Conservation (phyloP, 2,797 vertebrate species). For the Tolypeutes matacus region DNA sequence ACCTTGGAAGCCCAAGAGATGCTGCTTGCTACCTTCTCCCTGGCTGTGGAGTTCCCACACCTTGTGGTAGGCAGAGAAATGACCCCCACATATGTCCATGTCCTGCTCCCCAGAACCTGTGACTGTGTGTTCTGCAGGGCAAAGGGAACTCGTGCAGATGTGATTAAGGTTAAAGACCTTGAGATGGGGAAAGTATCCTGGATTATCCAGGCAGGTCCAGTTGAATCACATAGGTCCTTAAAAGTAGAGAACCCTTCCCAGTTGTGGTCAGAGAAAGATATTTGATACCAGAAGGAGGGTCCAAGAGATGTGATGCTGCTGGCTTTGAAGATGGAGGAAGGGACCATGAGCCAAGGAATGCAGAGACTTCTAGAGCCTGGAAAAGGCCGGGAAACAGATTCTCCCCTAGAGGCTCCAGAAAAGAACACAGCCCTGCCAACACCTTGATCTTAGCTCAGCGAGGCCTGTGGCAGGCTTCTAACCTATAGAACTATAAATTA, state of each 20-base stretch:
- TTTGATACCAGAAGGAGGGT: neutral
- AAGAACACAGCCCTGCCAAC: neutral
- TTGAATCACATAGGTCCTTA: neutral
- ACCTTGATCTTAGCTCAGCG: neutral
- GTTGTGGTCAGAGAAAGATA: neutral
- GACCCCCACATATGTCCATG: too few species aligned
- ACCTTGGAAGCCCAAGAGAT: neutral
- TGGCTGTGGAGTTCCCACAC: neutral
- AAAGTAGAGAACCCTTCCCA: neutral
- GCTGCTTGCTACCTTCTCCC: neutral
- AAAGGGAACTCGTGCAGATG: neutral
- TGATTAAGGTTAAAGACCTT: neutral
- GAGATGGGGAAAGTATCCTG: neutral
- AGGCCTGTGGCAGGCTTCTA: neutral
- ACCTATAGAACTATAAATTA: neutral
- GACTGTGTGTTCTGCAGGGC: neutral
- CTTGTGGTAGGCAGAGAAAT: neutral
- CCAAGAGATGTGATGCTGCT: neutral
- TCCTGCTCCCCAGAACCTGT: neutral
- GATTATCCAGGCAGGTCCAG: neutral
- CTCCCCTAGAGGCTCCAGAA: neutral
- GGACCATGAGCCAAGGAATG: neutral
- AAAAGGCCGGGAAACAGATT: neutral
- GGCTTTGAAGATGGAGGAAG: neutral
- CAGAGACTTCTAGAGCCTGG: neutral